Evolutionary conservation across 2,113 vertebrate genomes (phyloP), one percentile per base, ranked within the genome.

Genomic region (Formicarius rufipectus): DNA sequence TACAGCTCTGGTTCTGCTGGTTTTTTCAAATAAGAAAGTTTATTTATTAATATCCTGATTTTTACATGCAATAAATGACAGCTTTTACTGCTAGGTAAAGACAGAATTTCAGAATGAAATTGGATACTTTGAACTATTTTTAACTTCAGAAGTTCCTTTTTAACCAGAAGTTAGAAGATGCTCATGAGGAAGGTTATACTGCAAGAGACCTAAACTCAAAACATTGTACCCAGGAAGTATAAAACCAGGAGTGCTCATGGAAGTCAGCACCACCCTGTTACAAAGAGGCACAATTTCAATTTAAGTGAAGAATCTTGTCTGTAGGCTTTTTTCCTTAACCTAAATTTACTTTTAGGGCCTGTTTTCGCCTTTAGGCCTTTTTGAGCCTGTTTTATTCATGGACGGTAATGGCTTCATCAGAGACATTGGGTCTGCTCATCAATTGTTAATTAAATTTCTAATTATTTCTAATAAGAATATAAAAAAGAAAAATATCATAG

Each of bases 371-470:
- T 71, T 56, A 28, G 64, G 80, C 10, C 50, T 37, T 63, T 84
- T 28, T 63, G 37, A 23, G 25, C 9, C 44, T 47, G 27, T 81
- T 91, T 89, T 81, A 68, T 87, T 87, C 50, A 33, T 76, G 40
- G 52, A 13, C 42, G 68, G 12, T 62, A 73, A 91, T 62, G 40
- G 24, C 28, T 79, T 91, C 39, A 81, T 89, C 83, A 50, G 63
- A 87, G 58, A 44, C n/a, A 31, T 28, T 52, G 47, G 60, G 28
- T 79, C 77, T 64, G 53, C 49, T 89, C 89, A 89, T 94, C 77
- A 94, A 33, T 68, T 92, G 60, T 91, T 96, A 91, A 97, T 95
- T 94, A 91, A 44, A 60, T 87, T 79, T 78, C 37, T 91, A 91
- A 91, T 95, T 93, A 84, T 93, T 95, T 92, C 67, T 83, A 59